Base-by-base conservation (phyloP, 2,113 vertebrate genomes). In the Xerus inauris region DNA sequence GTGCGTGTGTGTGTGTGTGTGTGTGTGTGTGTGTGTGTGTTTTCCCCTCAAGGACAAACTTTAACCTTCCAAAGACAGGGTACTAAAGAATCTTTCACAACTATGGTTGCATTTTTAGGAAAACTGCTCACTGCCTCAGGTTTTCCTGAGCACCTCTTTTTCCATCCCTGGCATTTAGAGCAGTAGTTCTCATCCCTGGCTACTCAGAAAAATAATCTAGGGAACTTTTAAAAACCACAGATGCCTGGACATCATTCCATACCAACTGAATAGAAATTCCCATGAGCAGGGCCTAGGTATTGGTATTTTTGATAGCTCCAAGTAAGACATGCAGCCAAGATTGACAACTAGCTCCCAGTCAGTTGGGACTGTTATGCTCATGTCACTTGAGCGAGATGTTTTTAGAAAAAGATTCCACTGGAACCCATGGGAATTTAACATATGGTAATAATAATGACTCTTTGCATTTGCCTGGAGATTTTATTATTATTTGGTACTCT, bases 391-490 rank as follows among this genome's bases (percentile, higher is more conserved):
- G 94, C 10, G 59, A 90, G 73, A 88, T 69, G 87, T 95, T 95
- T 96, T 92, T 47, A 89, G 38, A 84, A 86, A 89, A 38, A 77
- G 38, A 67, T 83, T 85, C n/a, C 30, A 73, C 28, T 54, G 59
- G 93, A 91, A 77, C 51, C 26, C 59, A 30, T n/a, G 17, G 51
- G 69, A 89, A 59, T 71, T 83, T 87, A 91, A 73, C 62, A 89
- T 77, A 42, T 82, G 75, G 93, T 87, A 93, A 77, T 93, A 88
- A 69, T 86, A 83, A 89, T 71, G 49, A 13, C 42, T 32, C 19
- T 90, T 93, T 82, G 59, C 40, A 72, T 91, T 88, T 96, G n/a
- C 72, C 59, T 91, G 67, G 59, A 89, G 38, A 86, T 85, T 88
- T 96, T 76, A 91, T 76, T 26, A 90, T 76, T 72, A 73, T 79